A percentile compares a stretch with the other conserved stretches of the same genome.
phyloP scores from a whole-genome alignment of 2,113 vertebrate genomes.

The Vidua macroura region DNA sequence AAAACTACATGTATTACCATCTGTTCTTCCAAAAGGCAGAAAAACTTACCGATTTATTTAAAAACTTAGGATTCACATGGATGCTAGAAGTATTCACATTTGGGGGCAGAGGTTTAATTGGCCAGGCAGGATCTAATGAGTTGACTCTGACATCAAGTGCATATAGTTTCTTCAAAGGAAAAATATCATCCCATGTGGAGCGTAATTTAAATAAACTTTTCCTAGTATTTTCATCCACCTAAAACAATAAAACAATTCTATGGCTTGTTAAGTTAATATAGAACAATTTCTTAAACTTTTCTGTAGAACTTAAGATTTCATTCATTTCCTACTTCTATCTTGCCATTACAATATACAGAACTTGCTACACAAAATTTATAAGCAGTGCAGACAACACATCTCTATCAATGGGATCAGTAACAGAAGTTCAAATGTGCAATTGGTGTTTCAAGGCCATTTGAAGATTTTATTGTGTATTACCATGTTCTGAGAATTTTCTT shows the following conservation, averaged over 20 bases:
- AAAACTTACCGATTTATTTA: slow-evolving; percentile 93
- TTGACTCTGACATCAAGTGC: slow-evolving; percentile 95
- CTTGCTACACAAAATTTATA: not conserved
- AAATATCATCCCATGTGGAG: slow-evolving; percentile 98
- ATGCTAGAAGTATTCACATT: slow-evolving; percentile 95
- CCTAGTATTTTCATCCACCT: slow-evolving; percentile 99
- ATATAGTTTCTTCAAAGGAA: slow-evolving; percentile 95
- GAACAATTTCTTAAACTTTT: slow-evolving; percentile 65
- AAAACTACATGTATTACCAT: not conserved
- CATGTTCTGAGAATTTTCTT: slow-evolving; percentile 50
- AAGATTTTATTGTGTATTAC: slow-evolving; percentile 21
- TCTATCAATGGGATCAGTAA: not conserved
- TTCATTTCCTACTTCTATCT: not conserved
- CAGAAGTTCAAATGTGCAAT: not conserved
- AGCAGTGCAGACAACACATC: not conserved
- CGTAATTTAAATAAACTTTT: slow-evolving; percentile 99
- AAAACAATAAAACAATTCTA: slow-evolving; percentile 87
- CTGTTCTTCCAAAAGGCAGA: slow-evolving; percentile 10
- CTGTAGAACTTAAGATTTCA: slow-evolving; percentile 15
- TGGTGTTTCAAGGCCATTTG: slow-evolving; percentile 25
- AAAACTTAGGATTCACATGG: slow-evolving; percentile 98
- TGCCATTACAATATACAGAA: not conserved
- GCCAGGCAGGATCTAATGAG: slow-evolving; percentile 96
- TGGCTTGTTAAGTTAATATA: slow-evolving; percentile 84
- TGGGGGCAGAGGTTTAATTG: slow-evolving; percentile 93